phyloP scores from a whole-genome alignment of 53 echinoderm and acorn worm species.

The Temnopleurus reevesii region DNA sequence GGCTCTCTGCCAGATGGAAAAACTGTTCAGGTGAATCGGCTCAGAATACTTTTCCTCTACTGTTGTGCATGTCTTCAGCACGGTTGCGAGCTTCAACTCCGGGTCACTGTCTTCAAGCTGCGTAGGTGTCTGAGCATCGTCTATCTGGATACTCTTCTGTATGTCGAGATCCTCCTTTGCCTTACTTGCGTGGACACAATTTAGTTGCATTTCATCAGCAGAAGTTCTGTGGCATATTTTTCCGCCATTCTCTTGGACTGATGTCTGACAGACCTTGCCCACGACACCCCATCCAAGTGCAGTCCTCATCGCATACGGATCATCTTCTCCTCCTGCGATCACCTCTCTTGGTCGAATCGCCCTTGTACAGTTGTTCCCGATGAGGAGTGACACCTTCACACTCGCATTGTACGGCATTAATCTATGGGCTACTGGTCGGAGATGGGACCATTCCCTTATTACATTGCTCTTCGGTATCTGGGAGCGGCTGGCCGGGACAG shows the following conservation, averaged over 20 bases:
- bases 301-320: too few species aligned
- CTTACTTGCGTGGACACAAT: constrained; percentile 29
- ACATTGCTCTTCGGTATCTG: constrained; percentile 69
- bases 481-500: constrained; percentile 50
- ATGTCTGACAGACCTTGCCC: constrained; percentile 27
- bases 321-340: background rate
- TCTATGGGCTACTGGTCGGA: constrained; percentile 11
- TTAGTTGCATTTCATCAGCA: background rate
- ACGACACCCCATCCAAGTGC: constrained; percentile 67
- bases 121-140: constrained; percentile 56
- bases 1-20: constrained; percentile 49
- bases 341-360: constrained; percentile 18
- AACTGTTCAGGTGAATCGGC: constrained; percentile 1
- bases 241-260: background rate
- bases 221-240: background rate
- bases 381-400: constrained; percentile 40
- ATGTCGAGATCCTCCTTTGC: constrained; percentile 51
- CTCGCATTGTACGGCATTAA: constrained; percentile 34
- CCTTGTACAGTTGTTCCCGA: constrained; percentile 31
- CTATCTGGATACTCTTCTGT: constrained; percentile 56
- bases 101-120: background rate
- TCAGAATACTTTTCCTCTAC: background rate
- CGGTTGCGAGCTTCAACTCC: background rate
- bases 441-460: constrained; percentile 10
- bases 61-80: background rate